Evolutionary conservation across 2,888 invertebrate genomes (phyloP).

Genomic region (Dione juno): DNA sequence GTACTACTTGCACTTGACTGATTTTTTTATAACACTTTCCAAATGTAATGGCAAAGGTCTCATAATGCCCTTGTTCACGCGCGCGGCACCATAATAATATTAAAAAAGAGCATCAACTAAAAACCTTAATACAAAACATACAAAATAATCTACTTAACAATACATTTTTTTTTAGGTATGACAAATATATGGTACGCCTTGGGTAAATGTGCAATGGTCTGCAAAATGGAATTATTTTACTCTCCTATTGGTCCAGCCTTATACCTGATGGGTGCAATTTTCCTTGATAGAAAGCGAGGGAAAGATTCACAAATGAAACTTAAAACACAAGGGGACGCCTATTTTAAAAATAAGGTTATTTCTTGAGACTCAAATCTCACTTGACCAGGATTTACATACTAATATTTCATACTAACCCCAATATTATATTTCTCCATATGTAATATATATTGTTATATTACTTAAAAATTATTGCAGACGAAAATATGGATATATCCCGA

Average conservation of each 20-base stretch:
- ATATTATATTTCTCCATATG: not conserved
- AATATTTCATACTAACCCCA: not conserved
- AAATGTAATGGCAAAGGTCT: too few species aligned
- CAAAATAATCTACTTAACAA: too few species aligned
- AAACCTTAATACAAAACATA: too few species aligned
- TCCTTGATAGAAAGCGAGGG: conserved; percentile 84
- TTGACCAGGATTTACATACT: not conserved
- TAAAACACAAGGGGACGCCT: not conserved
- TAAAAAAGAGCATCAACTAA: too few species aligned
- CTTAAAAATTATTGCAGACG: conserved; percentile 65
- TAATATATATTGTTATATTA: not conserved
- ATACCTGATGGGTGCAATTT: conserved; percentile 85
- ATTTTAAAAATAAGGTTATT: not conserved
- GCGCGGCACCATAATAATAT: too few species aligned
- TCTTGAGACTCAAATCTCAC: not conserved
- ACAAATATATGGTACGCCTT: conserved; percentile 44
- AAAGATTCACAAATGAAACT: conserved; percentile 65
- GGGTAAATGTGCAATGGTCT: conserved; percentile 83
- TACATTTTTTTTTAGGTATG: conserved; percentile 12
- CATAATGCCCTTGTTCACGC: too few species aligned
- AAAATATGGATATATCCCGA: conserved; percentile 89
- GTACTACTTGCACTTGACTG: too few species aligned
- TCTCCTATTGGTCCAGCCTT: conserved; percentile 85
- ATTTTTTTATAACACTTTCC: too few species aligned
- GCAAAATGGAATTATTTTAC: conserved; percentile 85